A percentile compares a stretch with the other conserved stretches of the same genome.
Evolutionary conservation across 1,140 invertebrate species (phyloP).

Genomic region (Oedothorax gibbosus): DNA sequence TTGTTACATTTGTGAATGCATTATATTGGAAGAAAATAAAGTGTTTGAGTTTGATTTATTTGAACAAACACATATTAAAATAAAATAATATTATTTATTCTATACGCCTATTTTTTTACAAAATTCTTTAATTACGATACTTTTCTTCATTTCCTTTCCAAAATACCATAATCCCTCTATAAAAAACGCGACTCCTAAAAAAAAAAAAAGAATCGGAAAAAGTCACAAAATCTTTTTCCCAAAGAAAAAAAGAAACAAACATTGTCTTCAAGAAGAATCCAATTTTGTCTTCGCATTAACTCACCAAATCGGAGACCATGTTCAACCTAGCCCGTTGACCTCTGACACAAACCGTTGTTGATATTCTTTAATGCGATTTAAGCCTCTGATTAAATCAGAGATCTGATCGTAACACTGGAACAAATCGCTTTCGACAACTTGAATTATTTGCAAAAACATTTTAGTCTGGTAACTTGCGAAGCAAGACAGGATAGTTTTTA

Average conservation of each 20-base stretch:
- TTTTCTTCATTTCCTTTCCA: slow-evolving; percentile 9
- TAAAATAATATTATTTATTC: slow-evolving; percentile 3
- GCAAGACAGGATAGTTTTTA: no score
- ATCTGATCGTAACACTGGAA: slow-evolving; percentile 4
- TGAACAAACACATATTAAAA: no score
- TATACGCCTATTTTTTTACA: background rate
- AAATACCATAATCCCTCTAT: background rate
- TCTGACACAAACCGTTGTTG: slow-evolving; percentile 33
- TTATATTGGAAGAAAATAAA: no score
- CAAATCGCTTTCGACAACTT: slow-evolving; percentile 6
- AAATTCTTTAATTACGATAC: background rate
- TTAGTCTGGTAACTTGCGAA: no score
- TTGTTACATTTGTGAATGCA: no score
- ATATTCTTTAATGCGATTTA: slow-evolving; percentile 46
- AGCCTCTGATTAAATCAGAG: slow-evolving; percentile 32
- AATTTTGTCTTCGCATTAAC: slow-evolving; percentile 13
- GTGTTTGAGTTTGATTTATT: no score
- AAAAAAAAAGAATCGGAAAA: slow-evolving; percentile 2
- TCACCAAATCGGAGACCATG: background rate
- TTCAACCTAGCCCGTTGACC: slow-evolving; percentile 5
- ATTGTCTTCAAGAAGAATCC: slow-evolving; percentile 11
- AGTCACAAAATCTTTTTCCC: background rate
- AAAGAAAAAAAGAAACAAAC: slow-evolving; percentile 3
- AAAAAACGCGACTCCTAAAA: background rate
- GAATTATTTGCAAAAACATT: no score